Percentiles rank a stretch among this genome's conserved stretches.
Evolutionary conservation across 2,797 vertebrate species (phyloP).

Genomic region (Onychomys arenicola): DNA sequence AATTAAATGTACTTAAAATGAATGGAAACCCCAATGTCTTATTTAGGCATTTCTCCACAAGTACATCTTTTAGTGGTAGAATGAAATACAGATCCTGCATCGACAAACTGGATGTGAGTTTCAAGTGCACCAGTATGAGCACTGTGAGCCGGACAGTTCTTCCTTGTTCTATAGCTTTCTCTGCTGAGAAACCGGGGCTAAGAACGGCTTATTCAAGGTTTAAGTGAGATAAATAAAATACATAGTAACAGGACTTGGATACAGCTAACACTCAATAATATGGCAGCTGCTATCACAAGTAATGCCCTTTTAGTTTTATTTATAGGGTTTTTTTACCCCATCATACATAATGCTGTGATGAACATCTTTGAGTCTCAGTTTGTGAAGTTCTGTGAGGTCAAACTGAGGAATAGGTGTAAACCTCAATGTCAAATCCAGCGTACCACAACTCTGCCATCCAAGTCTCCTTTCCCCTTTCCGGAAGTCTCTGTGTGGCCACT

Average conservation of each 20-base stretch:
- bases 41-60: not conserved
- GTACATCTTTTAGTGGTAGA: not conserved
- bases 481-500: not conserved
- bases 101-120: not conserved
- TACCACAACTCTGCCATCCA: not conserved
- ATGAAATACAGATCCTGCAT: not conserved
- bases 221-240: slow-evolving; percentile 8
- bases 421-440: not conserved
- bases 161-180: not conserved
- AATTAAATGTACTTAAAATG: not conserved
- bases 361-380: not conserved
- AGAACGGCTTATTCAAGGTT: not conserved
- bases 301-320: not conserved
- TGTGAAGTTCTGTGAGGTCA: not conserved
- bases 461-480: not conserved
- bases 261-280: not conserved
- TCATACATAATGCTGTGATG: not conserved
- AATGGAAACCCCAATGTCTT: not conserved
- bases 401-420: not conserved
- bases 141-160: not conserved
- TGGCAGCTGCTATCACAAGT: not conserved
- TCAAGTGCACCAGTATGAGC: not conserved
- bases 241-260: not conserved
- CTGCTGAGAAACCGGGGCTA: not conserved
- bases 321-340: not conserved